Base-by-base conservation (phyloP, 1,140 invertebrate genomes). In the Bombus fervidus region DNA sequence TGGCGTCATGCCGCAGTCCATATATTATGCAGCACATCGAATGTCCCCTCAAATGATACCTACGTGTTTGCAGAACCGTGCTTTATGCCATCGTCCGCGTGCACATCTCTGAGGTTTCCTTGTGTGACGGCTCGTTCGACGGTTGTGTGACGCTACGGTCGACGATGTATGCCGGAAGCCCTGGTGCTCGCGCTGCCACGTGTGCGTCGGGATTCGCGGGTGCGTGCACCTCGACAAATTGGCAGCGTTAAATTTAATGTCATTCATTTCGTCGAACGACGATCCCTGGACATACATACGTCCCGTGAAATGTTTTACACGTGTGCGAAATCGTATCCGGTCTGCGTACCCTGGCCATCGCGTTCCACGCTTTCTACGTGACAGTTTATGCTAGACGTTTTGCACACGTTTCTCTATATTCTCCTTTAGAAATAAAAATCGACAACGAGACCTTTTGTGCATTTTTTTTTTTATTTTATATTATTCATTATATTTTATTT, bases 11-110 rank as follows among this genome's bases (percentile, higher is more conserved):
- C 91, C 92, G 87, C 92, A 92, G 89, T 92, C 90, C 90, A 93
- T 94, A 92, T 91, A 93, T 93, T 93, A 94, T 94, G 92, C 91
- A 91, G 87, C 90, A 88, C 91, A 90, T 93, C 92, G 92, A 94
- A 94, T 91, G 91, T 88, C 85, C 89, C 89, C 90, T 93, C 92
- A 92, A 93, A 93, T 92, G 91, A 91, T 92, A 92, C 89, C 92
- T 92, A 92, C 91, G 91, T 93, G 91, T 91, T 91, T 91, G 88
- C 83, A 89, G 82, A 84, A 86, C 87, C 91, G 87, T 85, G 89
- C 87, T 91, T 75, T 79, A 80, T 82, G 75, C 59, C 76, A 66
- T 81, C 69, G 88, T 83, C 83, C 81, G 83, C 82, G 83, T 82
- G 74, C 66, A 41, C 85, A 75, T 73, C 41, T 81, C 74, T 57